Evolutionary conservation across 2,113 vertebrate species (phyloP).

Genomic region (Chlorodrepanis virens): DNA sequence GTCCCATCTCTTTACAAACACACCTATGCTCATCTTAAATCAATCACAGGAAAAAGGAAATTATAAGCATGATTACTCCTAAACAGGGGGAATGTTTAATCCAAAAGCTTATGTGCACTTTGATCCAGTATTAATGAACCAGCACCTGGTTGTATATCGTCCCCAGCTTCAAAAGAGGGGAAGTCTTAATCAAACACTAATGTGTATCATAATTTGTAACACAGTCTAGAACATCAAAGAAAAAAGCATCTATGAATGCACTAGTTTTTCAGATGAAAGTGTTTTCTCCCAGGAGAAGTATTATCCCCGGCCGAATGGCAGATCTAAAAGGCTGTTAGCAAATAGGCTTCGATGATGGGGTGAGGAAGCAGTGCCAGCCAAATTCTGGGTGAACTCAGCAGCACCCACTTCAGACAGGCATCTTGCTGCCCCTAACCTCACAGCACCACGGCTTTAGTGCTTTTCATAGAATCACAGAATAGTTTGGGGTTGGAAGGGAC

Average conservation of each 20-base stretch:
- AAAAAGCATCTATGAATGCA: constrained; percentile 13
- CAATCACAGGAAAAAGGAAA: constrained; percentile 44
- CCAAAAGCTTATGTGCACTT: constrained; percentile 58
- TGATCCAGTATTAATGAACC: constrained; percentile 66
- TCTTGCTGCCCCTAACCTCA: neutral
- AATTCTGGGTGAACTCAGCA: neutral
- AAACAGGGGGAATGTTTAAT: constrained; percentile 58
- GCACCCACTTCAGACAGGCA: neutral
- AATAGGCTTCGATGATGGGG: neutral
- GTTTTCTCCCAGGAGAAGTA: constrained; percentile 53
- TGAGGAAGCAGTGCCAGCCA: neutral
- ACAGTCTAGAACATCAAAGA: constrained; percentile 66
- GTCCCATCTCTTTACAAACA: neutral
- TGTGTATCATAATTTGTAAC: constrained; percentile 67
- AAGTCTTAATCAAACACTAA: constrained; percentile 67
- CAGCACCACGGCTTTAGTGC: neutral
- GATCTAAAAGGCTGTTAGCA: constrained; percentile 52
- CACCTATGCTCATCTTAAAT: neutral
- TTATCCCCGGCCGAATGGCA: constrained; percentile 52
- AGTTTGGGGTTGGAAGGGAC: neutral
- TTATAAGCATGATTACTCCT: constrained; percentile 52
- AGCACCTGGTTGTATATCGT: constrained; percentile 42
- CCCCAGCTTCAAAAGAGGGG: constrained; percentile 61
- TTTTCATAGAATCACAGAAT: neutral
- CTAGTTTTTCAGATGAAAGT: constrained; percentile 62